Evolutionary conservation across 2,888 invertebrate genomes (phyloP), one percentile per base, ranked within the genome.

Genomic region (Yponomeuta malinellus): DNA sequence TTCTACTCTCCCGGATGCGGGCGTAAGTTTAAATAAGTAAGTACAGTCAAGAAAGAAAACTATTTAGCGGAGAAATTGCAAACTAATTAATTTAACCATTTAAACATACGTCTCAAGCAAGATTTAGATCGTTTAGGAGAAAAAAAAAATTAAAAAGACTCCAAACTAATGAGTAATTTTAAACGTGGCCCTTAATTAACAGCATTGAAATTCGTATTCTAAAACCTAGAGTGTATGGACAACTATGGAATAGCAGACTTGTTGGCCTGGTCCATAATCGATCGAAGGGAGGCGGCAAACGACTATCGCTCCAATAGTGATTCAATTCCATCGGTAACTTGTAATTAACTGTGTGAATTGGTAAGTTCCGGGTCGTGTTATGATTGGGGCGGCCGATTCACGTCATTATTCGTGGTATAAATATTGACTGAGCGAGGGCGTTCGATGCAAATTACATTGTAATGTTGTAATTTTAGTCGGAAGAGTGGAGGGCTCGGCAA

Each of bases 371-470:
- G 52, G 64, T 23, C 64, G 64, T 64, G 64, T 64, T 64, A 64
- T 64, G 64, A 64, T 23, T 64, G n/a, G 29, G 10, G 8, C 23
- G 31, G 64, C 64, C 64, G 31, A 64, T 64, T 31, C 64, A 29
- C 64, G 31, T 64, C 64, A 64, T 64, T 29, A 64, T 31, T 64
- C 64, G 10, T 29, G 64, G 31, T 29, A 64, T 23, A 64, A 64
- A 64, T 64, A 64, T 64, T 64, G 23, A 29, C 64, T 31, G 29
- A 31, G 64, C 64, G 31, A 23, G 8, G 10, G 31, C 31, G 29
- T 6, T 64, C 23, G 31, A 64, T 64, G 64, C 29, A 64, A 64
- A 64, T 64, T 64, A 64, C 23, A 64, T 64, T 64, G 29, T 64
- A 64, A 64, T 64, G 23, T 64, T 64, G 64, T 64, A 64, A 64